Evolutionary conservation across 2,888 invertebrate species (phyloP).

Genomic region (Adineta ricciae): DNA sequence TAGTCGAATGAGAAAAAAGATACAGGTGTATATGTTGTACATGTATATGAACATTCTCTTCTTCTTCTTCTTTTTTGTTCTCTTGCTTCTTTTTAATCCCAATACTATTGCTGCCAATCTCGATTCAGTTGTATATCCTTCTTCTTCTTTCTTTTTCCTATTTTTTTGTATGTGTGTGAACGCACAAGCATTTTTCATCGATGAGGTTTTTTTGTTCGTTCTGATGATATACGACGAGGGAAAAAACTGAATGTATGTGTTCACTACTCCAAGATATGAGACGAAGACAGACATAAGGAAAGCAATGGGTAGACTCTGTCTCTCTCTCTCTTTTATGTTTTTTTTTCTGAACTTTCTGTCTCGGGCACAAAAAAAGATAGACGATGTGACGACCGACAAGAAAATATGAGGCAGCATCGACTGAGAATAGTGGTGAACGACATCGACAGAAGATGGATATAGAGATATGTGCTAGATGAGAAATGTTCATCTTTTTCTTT

Average conservation of each 20-base stretch:
- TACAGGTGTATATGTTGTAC: no score
- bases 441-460: background rate
- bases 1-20: background rate
- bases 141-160: background rate
- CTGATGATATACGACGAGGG: slow-evolving; percentile 13
- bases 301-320: background rate
- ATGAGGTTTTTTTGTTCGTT: background rate
- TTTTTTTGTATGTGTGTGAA: background rate
- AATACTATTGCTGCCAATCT: background rate
- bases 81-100: background rate
- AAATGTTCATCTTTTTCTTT: background rate
- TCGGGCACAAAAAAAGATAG: background rate
- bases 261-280: background rate
- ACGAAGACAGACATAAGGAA: slow-evolving; percentile 9
- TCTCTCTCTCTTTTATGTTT: background rate
- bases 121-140: background rate
- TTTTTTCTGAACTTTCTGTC: background rate
- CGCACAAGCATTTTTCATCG: background rate
- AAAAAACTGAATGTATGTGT: background rate
- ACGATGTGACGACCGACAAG: background rate
- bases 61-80: background rate
- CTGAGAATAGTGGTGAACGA: background rate
- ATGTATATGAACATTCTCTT: background rate
- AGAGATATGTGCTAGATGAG: slow-evolving; percentile 5
- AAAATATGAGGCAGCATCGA: slow-evolving; percentile 8